Evolutionary conservation across 1,140 invertebrate species (phyloP), one percentile per base, ranked within the genome.

Genomic region (Drosophila simulans): DNA sequence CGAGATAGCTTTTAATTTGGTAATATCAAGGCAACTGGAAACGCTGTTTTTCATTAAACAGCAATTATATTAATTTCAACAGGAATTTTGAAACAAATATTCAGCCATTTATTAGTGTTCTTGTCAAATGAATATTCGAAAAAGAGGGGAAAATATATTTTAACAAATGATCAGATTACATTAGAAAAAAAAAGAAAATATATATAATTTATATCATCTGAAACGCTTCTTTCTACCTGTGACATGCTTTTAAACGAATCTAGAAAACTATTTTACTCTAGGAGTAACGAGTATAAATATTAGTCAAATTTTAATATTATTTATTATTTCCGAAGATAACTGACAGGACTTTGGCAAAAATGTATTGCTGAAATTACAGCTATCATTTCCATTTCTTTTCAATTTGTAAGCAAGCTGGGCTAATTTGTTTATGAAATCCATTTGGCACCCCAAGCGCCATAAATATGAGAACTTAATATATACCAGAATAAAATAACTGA

Each of bases 391-490:
- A 15, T 15, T 27, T 45, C 8, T 62, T 40, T 55, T 22, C 5
- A 48, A 45, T 10, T 39, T 37, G 34, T 22, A 54, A 39, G 39
- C n/a, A 35, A 72, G 57, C 22, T 49, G 17, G 10, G 31, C 8
- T 45, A 58, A 66, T 48, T 71, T 59, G 45, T 79, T 68, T 69
- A 55, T 34, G 69, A 34, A 73, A 56, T 20, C 40, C 12, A 52
- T 63, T 70, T 75, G 53, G 45, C 78, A 70, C 58, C 49, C 43
- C 35, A 12, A 22, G 64, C 35, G 37, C 53, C 71, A 71, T 56
- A 55, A 62, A 35, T 49, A 40, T 34, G 35, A 20, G 45, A 64
- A 42, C 12, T 45, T 54, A 60, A 39, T 31, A 52, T 56, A 43
- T 63, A 53, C 15, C 45, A 53, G 46, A 52, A 64, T 34, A 57